Evolutionary conservation across 2,113 vertebrate species (phyloP).

Genomic region (Platycercus adscitus): DNA sequence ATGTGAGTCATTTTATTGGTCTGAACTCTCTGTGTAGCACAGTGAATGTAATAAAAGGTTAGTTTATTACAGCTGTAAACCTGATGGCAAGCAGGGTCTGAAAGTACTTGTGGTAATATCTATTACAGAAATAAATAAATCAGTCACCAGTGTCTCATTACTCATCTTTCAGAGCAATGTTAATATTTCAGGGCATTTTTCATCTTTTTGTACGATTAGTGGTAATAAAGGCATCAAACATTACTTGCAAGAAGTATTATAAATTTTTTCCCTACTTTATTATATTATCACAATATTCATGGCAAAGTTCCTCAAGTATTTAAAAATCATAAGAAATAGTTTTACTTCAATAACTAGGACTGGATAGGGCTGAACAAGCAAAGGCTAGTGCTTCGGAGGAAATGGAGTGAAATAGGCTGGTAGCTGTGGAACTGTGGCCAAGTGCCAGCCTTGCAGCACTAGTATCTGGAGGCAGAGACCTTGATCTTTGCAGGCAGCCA

Average conservation of each 20-base stretch:
- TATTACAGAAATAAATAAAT: background rate
- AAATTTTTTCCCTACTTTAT: background rate
- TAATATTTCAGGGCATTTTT: background rate
- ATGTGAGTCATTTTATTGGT: fast-evolving
- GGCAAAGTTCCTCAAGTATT: background rate
- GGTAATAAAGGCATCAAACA: background rate
- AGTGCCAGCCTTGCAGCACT: background rate
- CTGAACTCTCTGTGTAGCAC: background rate
- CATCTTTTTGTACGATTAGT: background rate
- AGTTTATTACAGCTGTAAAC: background rate
- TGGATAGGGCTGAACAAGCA: background rate
- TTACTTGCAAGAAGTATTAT: background rate
- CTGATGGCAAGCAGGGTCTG: background rate
- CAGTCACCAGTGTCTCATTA: background rate
- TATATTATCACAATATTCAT: background rate
- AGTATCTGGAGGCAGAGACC: background rate
- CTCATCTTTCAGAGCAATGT: background rate
- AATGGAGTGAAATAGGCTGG: background rate
- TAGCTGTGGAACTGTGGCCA: background rate
- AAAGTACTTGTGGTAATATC: background rate
- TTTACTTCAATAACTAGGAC: background rate
- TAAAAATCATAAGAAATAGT: background rate
- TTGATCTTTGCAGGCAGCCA: background rate
- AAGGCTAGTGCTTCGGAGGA: background rate
- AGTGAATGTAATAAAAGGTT: background rate